Base-by-base conservation (phyloP, 1,140 invertebrate species). In the Probaryconus sp. region DNA sequence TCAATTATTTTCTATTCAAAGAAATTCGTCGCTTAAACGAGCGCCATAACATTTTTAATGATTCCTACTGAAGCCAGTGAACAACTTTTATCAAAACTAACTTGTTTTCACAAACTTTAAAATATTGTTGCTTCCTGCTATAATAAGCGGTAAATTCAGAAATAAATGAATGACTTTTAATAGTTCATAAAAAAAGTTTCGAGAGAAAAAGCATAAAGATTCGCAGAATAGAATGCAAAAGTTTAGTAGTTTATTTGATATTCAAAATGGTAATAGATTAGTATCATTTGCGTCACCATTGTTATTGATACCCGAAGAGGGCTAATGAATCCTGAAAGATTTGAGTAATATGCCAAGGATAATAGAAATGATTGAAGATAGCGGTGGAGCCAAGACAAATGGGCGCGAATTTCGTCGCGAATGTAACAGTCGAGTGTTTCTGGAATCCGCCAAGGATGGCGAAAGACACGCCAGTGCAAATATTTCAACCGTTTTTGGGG, bases 401-500 rank as follows among this genome's bases (percentile, higher is more conserved):
- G 67, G 13, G 5, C n/a, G 20, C 20, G 30, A 63, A 38, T 64
- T 42, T 63, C 16, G 37, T 45, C 38, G 64, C 42, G 20, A 11
- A 51, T 60, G 63, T 26, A 21, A 51, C 17, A 16, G 50, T 17
- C 63, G 50, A 45, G 28, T 48, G 37, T 70, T 53, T 56, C 48
- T 67, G 43, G 51, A 71, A 63, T 61, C 58, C 42, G 17, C 63
- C 37, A 55, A 67, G 48, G 37, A 69, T 18, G 10, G 9, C 48
- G 31, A 51, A 31, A 51, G 48, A 38, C 47, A 53, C 18, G 38
- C 14, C 13, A 11, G 28, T 5, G 45, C 45, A 30, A 70, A 71
- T 71, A 70, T 76, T 76, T 63, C 53, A 76, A 61, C 17, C 48
- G 43, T 70, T 76, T 76, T 61, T 33, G 48, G 47, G 17, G 18